Conservation (phyloP, 2,888 invertebrate species). For the Drosophila birchii region DNA sequence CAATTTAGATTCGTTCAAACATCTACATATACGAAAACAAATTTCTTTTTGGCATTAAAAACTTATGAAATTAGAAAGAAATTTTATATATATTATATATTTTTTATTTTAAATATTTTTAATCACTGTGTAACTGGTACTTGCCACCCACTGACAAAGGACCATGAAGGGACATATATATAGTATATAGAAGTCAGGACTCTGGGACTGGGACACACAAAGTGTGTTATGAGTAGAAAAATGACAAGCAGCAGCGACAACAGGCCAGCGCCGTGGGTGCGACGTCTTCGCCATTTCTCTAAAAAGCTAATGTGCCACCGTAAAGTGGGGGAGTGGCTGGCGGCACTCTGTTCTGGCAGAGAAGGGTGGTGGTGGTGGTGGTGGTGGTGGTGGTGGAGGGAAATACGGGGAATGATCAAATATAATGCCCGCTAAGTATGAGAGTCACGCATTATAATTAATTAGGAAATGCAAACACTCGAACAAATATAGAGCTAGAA, state of each 20-base stretch:
- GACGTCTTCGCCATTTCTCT: conserved; percentile 25
- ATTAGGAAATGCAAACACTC: conserved; percentile 76
- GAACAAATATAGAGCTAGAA: conserved; percentile 53
- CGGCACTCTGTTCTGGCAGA: conserved; percentile 1
- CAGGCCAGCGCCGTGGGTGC: conserved; percentile 32
- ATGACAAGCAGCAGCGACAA: conserved; percentile 69
- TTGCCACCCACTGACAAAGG: conserved; percentile 4
- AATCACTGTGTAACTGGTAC: background rate
- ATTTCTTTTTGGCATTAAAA: background rate
- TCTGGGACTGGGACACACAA: conserved; percentile 22
- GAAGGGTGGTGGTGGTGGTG: no score
- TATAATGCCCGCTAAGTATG: conserved; percentile 62
- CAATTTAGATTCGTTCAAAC: no score
- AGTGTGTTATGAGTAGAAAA: conserved; percentile 59
- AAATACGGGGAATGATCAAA: conserved; percentile 23
- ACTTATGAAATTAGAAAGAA: background rate
- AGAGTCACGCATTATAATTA: conserved; percentile 76
- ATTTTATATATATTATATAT: no score
- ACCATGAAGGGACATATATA: conserved; percentile 1
- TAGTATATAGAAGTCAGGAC: background rate
- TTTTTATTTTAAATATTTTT: background rate
- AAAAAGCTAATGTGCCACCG: conserved; percentile 43
- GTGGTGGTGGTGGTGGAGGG: no score
- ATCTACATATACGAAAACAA: background rate
- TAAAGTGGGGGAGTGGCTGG: conserved; percentile 38